These are phyloP conservation scores for Cacoxenus indagator DNA, from an alignment of 2,888 invertebrate species.

Conservation along the genomic window DNA sequence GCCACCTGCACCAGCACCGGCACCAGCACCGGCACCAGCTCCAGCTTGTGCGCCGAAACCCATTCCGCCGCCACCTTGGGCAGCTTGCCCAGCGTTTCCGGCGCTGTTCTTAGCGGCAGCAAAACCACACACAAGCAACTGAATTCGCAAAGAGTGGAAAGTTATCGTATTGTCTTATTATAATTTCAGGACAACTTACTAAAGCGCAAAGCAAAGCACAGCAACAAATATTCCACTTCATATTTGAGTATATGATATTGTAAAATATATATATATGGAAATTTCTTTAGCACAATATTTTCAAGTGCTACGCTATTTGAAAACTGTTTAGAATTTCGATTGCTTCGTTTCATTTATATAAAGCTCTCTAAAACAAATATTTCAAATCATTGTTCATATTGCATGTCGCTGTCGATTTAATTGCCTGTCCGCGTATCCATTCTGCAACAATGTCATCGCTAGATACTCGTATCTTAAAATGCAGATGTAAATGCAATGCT, in stretches of 20 bases:
- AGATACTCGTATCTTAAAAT: no score
- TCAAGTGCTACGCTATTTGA: background rate
- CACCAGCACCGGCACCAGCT: constrained; percentile 24
- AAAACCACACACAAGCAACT: constrained; percentile 9
- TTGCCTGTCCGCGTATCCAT: no score
- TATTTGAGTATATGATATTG: background rate
- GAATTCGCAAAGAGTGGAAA: no score
- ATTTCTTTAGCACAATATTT: background rate
- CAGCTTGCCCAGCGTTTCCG: constrained; percentile 17
- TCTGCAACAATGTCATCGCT: no score
- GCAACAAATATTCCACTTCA: background rate
- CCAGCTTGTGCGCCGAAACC: constrained; percentile 36
- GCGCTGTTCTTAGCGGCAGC: background rate
- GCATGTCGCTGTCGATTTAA: no score
- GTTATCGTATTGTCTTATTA: no score
- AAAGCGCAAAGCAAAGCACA: background rate
- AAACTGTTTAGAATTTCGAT: no score
- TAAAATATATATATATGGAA: background rate
- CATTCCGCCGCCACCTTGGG: constrained; percentile 30
- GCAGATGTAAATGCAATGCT: no score
- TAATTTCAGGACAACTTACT: background rate
- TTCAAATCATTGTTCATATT: no score
- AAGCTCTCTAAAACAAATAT: no score
- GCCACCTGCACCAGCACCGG: constrained; percentile 22
- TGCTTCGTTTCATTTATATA: no score